Base-by-base conservation (phyloP, 2,888 invertebrate species). In the Yponomeuta malinellus region DNA sequence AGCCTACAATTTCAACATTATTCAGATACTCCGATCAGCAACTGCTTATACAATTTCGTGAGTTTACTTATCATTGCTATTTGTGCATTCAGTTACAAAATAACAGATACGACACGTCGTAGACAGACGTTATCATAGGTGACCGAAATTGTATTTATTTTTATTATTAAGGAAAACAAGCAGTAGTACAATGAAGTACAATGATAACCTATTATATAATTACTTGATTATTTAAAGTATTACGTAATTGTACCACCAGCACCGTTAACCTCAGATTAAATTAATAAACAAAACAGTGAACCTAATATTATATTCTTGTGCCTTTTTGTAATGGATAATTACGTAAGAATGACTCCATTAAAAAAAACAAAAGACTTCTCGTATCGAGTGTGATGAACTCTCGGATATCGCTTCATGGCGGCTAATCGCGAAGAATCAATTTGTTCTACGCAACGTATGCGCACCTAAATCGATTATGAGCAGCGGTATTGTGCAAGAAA, bases 371-470 rank as follows among this genome's bases (percentile, higher is more conserved):
- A n/a, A 69, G 69, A 67, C 37, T 12, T 67, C 43, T 67, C 67
- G 33, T 43, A 68, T 68, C 68, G 71, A 75, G 74, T 78, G 73
- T 77, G 75, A 80, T 83, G 82, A 80, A 83, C 80, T 78, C 75
- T 74, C 72, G 75, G 43, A 67, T 15, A 68, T 52, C 37, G 69
- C 63, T 69, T 63, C n/a, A 33, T 15, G 37, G 63, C 63, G 63
- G 33, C n/a, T 69, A 63, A 69, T 69, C 69, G 59, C 12, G 33
- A 37, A 77, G 76, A 84, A 86, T 88, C 84, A 81, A 87, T 89
- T 88, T 78, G 85, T 86, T 88, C 82, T 80, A 81, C 82, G 79
- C 82, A 84, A 85, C 85, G 79, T 82, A 33, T 12, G 33, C 3
- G 43, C 12, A 15, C 3, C 80, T 84, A 83, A 88, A 87, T 86